Percentiles rank a stretch among this genome's conserved stretches.
These are phyloP conservation scores for Benitochromis conjunctus DNA, from an alignment of 2,113 vertebrate species.

Conservation along the genomic window DNA sequence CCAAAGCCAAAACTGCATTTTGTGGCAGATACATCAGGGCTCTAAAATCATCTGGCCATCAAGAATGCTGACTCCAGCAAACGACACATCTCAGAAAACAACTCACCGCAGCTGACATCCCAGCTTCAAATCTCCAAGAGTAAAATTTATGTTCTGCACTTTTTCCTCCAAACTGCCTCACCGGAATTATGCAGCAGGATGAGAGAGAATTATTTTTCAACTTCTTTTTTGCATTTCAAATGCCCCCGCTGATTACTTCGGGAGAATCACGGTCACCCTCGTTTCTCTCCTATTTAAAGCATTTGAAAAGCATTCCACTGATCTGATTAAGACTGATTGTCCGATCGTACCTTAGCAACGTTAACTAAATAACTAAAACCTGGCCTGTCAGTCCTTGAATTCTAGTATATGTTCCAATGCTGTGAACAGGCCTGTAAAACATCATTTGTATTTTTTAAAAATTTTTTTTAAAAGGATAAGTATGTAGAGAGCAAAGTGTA, in stretches of 20 bases:
- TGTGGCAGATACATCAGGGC: constrained; percentile 23
- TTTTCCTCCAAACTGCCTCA: neutral
- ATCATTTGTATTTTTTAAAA: neutral
- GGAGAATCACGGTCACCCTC: neutral
- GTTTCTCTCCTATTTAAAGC: neutral
- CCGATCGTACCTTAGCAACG: neutral
- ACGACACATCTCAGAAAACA: constrained; percentile 14
- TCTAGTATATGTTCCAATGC: neutral
- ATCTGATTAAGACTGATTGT: neutral
- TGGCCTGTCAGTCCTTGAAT: neutral
- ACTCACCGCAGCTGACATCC: neutral
- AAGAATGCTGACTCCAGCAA: constrained; percentile 47
- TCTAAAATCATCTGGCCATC: constrained; percentile 25
- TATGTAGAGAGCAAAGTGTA: neutral
- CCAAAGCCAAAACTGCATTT: constrained; percentile 57
- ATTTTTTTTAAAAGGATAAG: neutral
- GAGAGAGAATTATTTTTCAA: constrained; percentile 9
- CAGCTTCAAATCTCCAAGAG: neutral
- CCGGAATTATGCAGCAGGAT: neutral
- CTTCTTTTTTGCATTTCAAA: constrained; percentile 11
- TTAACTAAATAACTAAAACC: neutral
- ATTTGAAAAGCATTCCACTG: neutral
- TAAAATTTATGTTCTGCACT: neutral
- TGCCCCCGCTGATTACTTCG: neutral
- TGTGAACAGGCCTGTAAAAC: neutral